phyloP scores from a whole-genome alignment of 2,888 invertebrate species.

The Horisme vitalbata region DNA sequence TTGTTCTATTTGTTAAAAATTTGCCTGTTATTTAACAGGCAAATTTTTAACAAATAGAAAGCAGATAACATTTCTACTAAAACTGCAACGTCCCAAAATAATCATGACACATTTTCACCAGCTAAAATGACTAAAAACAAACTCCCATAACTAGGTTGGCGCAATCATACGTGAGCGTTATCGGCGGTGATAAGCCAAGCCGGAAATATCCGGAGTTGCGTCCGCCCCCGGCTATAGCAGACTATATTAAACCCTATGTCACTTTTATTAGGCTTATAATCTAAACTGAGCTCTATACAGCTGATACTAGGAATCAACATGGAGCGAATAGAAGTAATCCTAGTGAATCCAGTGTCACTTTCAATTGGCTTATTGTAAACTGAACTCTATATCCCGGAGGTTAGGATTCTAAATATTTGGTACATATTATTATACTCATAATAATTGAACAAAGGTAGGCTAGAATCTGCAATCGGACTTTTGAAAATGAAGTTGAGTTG shows the following conservation, averaged over 20 bases:
- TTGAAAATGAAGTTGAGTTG: constrained; percentile 6
- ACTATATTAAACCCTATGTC: constrained; percentile 3
- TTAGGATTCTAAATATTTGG: too few species aligned
- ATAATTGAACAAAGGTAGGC: too few species aligned
- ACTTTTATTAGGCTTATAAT: constrained; percentile 1
- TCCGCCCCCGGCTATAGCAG: constrained; percentile 37
- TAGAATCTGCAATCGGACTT: too few species aligned
- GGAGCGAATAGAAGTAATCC: too few species aligned
- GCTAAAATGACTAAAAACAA: constrained; percentile 24
- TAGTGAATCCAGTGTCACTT: too few species aligned
- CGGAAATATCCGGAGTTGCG: constrained; percentile 59
- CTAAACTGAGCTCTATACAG: constrained; percentile 10
- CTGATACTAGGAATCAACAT: not conserved
- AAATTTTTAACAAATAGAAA: too few species aligned
- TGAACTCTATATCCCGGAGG: too few species aligned
- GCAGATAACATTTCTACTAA: not conserved
- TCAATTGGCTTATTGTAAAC: too few species aligned
- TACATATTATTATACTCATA: too few species aligned
- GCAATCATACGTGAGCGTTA: constrained; percentile 53
- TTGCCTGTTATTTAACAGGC: too few species aligned
- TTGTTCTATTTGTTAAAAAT: too few species aligned
- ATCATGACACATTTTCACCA: constrained; percentile 14
- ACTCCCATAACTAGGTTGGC: constrained; percentile 25
- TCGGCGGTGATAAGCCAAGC: constrained; percentile 70
- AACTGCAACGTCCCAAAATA: not conserved